Evolutionary conservation across 2,797 vertebrate genomes (phyloP).

Genomic region (Rhinatrema bivittatum): DNA sequence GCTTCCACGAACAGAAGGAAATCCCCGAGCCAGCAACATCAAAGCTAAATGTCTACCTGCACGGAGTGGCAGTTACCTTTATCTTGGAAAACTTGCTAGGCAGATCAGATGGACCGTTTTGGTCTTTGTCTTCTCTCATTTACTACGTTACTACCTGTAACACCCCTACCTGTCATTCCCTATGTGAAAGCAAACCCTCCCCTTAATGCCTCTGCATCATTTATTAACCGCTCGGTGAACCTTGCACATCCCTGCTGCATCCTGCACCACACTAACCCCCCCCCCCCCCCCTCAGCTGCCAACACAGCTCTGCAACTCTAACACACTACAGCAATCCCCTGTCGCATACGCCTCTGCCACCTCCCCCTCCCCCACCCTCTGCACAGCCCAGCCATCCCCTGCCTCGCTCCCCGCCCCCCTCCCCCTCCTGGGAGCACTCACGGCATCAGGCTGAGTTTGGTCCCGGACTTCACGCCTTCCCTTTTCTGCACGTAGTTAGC

Average conservation of each 20-base stretch:
- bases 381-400: not conserved
- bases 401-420: not conserved
- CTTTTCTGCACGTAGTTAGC: conserved; percentile 95
- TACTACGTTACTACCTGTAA: too few relatives aligned
- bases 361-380: not conserved
- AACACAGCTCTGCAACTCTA: not conserved
- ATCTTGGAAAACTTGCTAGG: too few relatives aligned
- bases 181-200: too few relatives aligned
- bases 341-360: not conserved
- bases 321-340: not conserved
- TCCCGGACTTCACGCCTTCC: conserved; percentile 83
- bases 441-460: conserved; percentile 97
- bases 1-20: too few relatives aligned
- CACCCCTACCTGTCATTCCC: too few relatives aligned
- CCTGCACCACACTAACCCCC: not conserved
- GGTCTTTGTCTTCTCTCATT: too few relatives aligned
- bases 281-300: too few relatives aligned
- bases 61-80: too few relatives aligned
- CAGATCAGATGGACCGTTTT: too few relatives aligned
- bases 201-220: too few relatives aligned
- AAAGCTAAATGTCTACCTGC: too few relatives aligned
- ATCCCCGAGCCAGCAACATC: too few relatives aligned
- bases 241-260: not conserved
- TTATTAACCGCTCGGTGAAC: not conserved
- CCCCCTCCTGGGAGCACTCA: conserved; percentile 54